Base-by-base conservation (phyloP, 1,140 invertebrate species). In the Bombus waltoni region DNA sequence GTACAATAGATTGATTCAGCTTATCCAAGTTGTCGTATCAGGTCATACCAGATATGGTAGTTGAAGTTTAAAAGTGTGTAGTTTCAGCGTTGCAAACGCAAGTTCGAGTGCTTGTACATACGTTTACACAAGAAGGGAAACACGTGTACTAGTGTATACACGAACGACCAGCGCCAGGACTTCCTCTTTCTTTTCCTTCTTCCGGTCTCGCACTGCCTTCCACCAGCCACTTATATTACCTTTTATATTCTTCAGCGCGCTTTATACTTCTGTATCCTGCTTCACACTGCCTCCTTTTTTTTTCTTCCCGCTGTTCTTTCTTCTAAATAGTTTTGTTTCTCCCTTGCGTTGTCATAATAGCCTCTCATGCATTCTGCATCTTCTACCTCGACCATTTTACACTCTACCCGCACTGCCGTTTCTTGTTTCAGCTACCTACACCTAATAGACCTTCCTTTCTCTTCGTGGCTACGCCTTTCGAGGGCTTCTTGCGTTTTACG, bases 121-220 rank as follows among this genome's bases (percentile, higher is more conserved):
- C 77, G 83, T 91, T 90, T 88, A 81, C 81, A 86, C 73, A 88
- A 91, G 84, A 81, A 75, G 84, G 88, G 86, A 87, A 72, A 78
- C 72, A 87, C 83, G 74, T 86, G 82, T 88, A 84, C 79, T 81
- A 87, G 59, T 78, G 87, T 85, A 90, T 73, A 79, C 72, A 38
- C 42, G 75, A 62, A 38, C 8, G 18, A 38, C 76, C 75, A 42
- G 38, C 62, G 18, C 28, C 53, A 53, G 42, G 38, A 10, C 8
- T 57, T 42, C 65, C 65, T 35, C 62, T 57, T 81, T 53, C 62
- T 35, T n/a, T 38, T 35, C 71, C 35, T 40, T 15, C 71, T 32
- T 38, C 42, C 83, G 53, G 38, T 65, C 3, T 75, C 80, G 28
- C 68, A 40, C 38, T 53, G 22, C 78, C n/a, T 5, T 15, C 35